Conservation (phyloP, 2,797 vertebrate genomes). For the Gymnoscopelus braueri region DNA sequence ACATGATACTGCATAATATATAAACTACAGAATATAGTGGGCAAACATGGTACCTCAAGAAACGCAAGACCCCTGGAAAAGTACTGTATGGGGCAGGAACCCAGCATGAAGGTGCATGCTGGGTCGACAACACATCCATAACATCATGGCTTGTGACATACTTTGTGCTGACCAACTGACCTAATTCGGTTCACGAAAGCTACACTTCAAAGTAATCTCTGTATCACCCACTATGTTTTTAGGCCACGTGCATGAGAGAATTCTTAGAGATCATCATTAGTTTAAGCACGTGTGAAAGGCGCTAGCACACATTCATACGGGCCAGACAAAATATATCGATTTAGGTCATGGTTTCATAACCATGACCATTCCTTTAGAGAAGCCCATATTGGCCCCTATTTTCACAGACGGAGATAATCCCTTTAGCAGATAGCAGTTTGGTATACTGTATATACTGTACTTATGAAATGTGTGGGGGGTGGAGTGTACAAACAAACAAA, state of each 20-base stretch:
- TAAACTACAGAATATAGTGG: too few species aligned
- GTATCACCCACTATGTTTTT: constrained; percentile 38
- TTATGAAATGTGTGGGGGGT: too few species aligned
- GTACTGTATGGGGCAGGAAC: neutral
- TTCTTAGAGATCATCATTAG: constrained; percentile 43
- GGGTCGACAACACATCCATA: neutral
- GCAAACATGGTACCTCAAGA: too few species aligned
- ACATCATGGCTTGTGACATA: constrained; percentile 42
- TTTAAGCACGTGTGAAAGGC: constrained; percentile 29
- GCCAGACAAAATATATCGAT: constrained; percentile 50
- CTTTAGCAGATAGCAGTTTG: constrained; percentile 13
- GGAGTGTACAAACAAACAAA: too few species aligned
- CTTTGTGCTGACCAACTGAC: constrained; percentile 42
- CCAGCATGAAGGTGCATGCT: neutral
- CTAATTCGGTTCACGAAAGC: constrained; percentile 46
- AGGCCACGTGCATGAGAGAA: constrained; percentile 56
- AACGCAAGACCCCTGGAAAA: too few species aligned
- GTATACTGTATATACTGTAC: too few species aligned
- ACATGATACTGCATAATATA: too few species aligned
- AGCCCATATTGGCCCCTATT: neutral
- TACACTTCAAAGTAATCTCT: constrained; percentile 46
- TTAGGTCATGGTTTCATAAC: constrained; percentile 60
- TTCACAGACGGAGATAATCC: constrained; percentile 13
- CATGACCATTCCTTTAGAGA: too few species aligned
- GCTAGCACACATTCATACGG: constrained; percentile 2